phyloP scores from a whole-genome alignment of 1,140 invertebrate species.

The Aethina tumida region DNA sequence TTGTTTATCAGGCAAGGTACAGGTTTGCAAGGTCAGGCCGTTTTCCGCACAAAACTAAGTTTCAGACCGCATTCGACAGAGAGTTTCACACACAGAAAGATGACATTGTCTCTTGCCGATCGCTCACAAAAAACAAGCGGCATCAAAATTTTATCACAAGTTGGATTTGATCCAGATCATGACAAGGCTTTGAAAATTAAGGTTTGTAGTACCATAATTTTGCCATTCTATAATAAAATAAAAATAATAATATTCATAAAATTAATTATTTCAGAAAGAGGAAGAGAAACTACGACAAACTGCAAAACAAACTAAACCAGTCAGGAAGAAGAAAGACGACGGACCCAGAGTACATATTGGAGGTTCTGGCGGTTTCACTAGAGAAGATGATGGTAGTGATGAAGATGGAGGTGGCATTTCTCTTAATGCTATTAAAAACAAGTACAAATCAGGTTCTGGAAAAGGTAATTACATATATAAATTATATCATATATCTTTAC shows the following conservation, averaged over 20 bases:
- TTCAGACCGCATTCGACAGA: constrained; percentile 97
- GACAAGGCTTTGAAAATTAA: constrained; percentile 85
- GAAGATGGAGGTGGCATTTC: constrained; percentile 83
- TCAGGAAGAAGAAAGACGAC: constrained; percentile 52
- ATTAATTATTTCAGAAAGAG: constrained; percentile 61
- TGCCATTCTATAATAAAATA: neutral
- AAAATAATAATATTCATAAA: constrained; percentile 4
- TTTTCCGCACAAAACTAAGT: constrained; percentile 92
- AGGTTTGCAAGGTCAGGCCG: constrained; percentile 93
- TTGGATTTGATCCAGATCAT: constrained; percentile 88
- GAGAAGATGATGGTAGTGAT: constrained; percentile 78
- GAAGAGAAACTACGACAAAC: constrained; percentile 85
- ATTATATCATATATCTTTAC: no score
- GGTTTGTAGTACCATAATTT: constrained; percentile 38
- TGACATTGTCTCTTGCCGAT: constrained; percentile 95
- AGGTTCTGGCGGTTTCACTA: constrained; percentile 34
- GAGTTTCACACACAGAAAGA: constrained; percentile 96
- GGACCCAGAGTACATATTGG: constrained; percentile 36
- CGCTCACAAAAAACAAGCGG: constrained; percentile 92
- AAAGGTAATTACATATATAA: no score
- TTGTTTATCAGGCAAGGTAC: constrained; percentile 92
- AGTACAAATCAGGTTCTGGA: constrained; percentile 63
- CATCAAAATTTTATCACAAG: constrained; percentile 92
- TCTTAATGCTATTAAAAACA: constrained; percentile 88
- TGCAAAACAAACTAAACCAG: constrained; percentile 54